Evolutionary conservation across 1,140 invertebrate species (phyloP), one percentile per base, ranked within the genome.

Genomic region (Trichonephila clavata): DNA sequence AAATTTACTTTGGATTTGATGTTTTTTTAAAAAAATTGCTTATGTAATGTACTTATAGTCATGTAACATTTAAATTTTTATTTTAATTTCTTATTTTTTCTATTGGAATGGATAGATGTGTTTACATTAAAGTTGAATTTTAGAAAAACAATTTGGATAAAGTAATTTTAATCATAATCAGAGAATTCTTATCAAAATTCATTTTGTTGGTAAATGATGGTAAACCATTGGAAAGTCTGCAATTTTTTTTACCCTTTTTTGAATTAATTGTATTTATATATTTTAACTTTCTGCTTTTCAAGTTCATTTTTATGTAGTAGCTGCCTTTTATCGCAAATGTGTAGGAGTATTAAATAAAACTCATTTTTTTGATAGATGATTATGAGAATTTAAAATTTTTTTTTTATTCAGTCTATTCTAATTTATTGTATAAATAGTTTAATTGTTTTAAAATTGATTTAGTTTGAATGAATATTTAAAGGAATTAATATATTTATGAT

Each of bases 161-260:
- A 77, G 71, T 39, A 77, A 68, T 24, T 32, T 77, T 27, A 27
- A 24, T 32, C 7, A 13, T 50, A 50, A 50, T 50, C 50, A 50
- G 32, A 77, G 32, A 16, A 77, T 24, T 27, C 71, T 77, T 77
- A 77, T 77, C 71, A 77, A 77, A 77, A 77, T 77, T 77, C 32
- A 8, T 24, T 77, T 39, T 68, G 21, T 77, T 77, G 71, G 32
- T 77, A 77, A 77, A 77, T 32, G 71, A 39, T 77, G 71, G 16
- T 39, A 77, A 32, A 77, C 27, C 32, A 77, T 27, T 39, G 18
- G 24, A 77, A 77, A 77, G 32, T 32, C 71, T 77, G 13, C 32
- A 27, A 16, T 32, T 6, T 77, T 27, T 77, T 24, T 68, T 24
- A 5, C 7, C 32, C 24, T 65, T 65, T 65, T 63, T 63, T n/a